A percentile compares a stretch with the other conserved stretches of the same genome.
These are phyloP conservation scores for Brachionus paranguensis DNA, from an alignment of 1,140 invertebrate genomes.

Conservation along the genomic window DNA sequence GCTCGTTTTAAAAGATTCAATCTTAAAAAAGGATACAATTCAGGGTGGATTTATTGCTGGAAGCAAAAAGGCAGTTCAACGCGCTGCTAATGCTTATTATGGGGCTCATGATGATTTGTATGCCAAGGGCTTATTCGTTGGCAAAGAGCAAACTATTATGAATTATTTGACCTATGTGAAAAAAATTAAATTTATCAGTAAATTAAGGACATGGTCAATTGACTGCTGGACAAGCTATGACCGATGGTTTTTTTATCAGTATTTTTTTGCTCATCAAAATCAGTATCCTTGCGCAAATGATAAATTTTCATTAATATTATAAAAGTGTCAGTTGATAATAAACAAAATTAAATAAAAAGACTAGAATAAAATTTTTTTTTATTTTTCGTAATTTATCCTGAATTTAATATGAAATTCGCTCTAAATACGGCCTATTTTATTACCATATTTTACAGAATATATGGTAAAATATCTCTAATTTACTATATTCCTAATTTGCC, in stretches of 20 bases:
- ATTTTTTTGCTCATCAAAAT: not conserved
- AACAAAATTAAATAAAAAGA: no score
- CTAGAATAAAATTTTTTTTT: no score
- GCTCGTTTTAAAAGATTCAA: not conserved
- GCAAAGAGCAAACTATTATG: not conserved
- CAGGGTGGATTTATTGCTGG: not conserved
- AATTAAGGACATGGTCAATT: not conserved
- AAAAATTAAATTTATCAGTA: not conserved
- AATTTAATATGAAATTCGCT: no score
- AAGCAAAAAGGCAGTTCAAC: not conserved
- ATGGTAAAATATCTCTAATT: no score
- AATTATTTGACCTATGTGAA: not conserved
- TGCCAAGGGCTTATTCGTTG: not conserved
- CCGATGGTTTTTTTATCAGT: conserved; percentile 10
- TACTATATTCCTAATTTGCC: no score
- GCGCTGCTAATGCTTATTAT: not conserved
- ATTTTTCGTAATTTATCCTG: no score
- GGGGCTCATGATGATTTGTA: not conserved
- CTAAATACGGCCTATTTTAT: no score
- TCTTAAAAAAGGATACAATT: not conserved
- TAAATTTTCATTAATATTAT: not conserved
- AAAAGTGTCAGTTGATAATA: not conserved
- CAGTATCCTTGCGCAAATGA: not conserved
- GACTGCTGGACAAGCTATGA: not conserved
- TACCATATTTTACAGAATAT: no score